phyloP scores from a whole-genome alignment of 2,797 vertebrate species.

The Euthynnus affinis region DNA sequence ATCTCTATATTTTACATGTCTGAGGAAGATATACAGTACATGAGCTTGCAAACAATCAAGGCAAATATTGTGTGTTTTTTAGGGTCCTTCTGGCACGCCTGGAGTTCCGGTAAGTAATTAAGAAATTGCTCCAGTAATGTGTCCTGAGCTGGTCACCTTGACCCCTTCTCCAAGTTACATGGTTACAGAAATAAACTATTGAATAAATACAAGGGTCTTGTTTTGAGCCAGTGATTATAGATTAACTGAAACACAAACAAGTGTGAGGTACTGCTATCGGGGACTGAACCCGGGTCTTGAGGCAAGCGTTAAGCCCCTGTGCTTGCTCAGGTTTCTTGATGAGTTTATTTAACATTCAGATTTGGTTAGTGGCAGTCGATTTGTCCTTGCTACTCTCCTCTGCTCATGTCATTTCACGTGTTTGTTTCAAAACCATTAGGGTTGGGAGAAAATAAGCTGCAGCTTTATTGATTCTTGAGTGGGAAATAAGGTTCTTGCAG shows the following conservation, averaged over 20 bases:
- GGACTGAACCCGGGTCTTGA: not conserved
- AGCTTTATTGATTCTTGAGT: conserved; percentile 11
- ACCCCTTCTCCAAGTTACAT: not conserved
- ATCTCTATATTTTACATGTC: not conserved
- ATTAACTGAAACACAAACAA: not conserved
- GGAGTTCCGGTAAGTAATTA: conserved; percentile 84
- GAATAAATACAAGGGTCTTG: not conserved
- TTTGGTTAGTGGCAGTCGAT: not conserved
- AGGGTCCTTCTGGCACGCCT: conserved; percentile 89
- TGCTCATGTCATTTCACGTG: not conserved
- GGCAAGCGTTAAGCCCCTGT: not conserved
- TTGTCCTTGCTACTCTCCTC: not conserved
- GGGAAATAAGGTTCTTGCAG: not conserved
- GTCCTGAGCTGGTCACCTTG: not conserved
- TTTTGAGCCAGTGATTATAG: not conserved
- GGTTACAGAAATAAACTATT: not conserved
- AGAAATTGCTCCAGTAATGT: not conserved
- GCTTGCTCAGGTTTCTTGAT: not conserved
- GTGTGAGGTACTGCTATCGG: not conserved
- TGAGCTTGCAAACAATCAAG: conserved; percentile 26
- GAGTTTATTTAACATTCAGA: conserved; percentile 1
- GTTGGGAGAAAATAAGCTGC: not conserved
- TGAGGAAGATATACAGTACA: not conserved
- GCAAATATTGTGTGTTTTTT: conserved; percentile 45
- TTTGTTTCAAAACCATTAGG: not conserved